phyloP scores from a whole-genome alignment of 2,113 vertebrate species.

The Ginglymostoma cirratum region DNA sequence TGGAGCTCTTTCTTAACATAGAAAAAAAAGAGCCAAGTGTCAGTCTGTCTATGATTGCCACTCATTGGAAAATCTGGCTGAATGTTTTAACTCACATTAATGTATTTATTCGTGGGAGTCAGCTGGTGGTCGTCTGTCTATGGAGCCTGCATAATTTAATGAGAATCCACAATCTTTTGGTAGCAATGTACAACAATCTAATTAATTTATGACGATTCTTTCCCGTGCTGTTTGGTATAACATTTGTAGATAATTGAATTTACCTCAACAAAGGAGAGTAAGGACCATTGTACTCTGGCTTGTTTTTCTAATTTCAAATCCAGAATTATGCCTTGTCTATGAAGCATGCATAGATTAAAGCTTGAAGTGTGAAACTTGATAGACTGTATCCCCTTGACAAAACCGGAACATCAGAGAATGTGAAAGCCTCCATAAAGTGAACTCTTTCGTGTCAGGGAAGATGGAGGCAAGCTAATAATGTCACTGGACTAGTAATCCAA shows the following conservation, averaged over 20 bases:
- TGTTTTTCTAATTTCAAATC: neutral
- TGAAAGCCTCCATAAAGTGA: neutral
- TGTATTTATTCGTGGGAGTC: too few relatives aligned
- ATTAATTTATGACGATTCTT: neutral
- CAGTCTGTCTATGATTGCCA: too few relatives aligned
- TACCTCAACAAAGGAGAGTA: neutral
- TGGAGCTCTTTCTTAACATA: too few relatives aligned
- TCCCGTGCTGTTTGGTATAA: neutral
- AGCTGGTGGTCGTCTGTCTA: neutral
- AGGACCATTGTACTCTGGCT: neutral
- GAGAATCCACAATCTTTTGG: neutral
- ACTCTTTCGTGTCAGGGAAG: neutral
- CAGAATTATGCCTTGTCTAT: neutral
- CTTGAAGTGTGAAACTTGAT: too few relatives aligned
- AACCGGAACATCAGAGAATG: neutral
- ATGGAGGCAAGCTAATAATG: too few relatives aligned
- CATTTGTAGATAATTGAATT: neutral
- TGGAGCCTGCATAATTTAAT: neutral
- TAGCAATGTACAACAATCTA: neutral
- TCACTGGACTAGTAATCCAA: too few relatives aligned
- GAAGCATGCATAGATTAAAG: neutral
- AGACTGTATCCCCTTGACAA: neutral
- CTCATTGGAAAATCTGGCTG: too few relatives aligned
- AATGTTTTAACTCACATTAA: too few relatives aligned
- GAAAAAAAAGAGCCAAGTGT: too few relatives aligned